Evolutionary conservation across 2,797 vertebrate genomes (phyloP).

Genomic region (Tamandua tetradactyla): DNA sequence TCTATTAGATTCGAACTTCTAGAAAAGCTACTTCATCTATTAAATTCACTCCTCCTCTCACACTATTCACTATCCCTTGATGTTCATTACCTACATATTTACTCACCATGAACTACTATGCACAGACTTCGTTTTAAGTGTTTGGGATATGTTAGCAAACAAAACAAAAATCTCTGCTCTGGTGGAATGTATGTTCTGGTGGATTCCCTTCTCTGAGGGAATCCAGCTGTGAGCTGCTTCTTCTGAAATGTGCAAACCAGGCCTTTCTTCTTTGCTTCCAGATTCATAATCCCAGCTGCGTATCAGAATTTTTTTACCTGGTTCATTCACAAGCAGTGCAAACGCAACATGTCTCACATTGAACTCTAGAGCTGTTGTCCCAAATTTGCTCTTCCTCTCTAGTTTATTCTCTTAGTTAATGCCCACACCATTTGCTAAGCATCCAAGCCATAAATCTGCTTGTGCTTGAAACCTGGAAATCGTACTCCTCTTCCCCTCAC

Average conservation of each 20-base stretch:
- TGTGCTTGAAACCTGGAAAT: neutral
- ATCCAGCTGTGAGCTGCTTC: neutral
- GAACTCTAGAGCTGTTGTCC: neutral
- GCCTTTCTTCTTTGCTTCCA: neutral
- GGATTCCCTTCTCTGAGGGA: neutral
- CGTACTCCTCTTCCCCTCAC: neutral
- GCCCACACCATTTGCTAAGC: neutral
- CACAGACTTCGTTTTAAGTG: neutral
- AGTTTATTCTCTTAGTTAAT: neutral
- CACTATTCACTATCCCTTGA: neutral
- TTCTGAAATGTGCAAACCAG: neutral
- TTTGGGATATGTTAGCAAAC: neutral
- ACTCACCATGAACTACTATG: neutral
- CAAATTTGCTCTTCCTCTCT: neutral
- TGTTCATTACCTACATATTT: neutral
- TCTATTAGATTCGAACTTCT: neutral
- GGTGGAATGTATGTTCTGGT: neutral
- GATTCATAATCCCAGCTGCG: neutral
- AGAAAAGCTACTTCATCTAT: neutral
- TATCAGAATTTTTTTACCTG: neutral
- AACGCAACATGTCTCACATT: neutral
- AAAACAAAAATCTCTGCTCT: neutral
- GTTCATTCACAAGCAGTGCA: neutral
- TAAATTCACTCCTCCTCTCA: neutral
- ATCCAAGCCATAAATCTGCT: neutral